These are phyloP conservation scores for Gibbula magus DNA, from an alignment of 2,888 invertebrate genomes.

Conservation along the genomic window DNA sequence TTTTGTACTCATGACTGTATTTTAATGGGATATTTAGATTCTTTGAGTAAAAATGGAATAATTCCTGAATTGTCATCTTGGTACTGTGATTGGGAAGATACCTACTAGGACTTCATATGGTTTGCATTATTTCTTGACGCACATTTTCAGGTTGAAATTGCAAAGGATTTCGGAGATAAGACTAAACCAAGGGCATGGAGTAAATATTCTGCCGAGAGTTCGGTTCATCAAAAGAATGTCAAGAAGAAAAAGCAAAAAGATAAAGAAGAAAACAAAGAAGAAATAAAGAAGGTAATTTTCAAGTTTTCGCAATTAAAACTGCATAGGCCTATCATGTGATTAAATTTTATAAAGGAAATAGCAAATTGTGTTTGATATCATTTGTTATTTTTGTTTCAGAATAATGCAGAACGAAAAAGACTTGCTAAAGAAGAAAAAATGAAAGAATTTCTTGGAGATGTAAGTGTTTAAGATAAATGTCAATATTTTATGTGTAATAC, in stretches of 20 bases:
- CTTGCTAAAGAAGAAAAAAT: slow-evolving; percentile 74
- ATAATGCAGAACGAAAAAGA: slow-evolving; percentile 52
- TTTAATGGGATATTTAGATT: no score
- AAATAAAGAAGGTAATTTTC: not conserved
- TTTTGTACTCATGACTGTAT: no score
- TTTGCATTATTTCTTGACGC: not conserved
- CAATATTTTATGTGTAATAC: no score
- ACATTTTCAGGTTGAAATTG: slow-evolving; percentile 76
- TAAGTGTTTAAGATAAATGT: slow-evolving; percentile 76
- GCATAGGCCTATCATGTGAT: no score
- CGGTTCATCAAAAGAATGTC: slow-evolving; percentile 76
- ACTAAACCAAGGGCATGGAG: slow-evolving; percentile 94
- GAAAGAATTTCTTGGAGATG: slow-evolving; percentile 77
- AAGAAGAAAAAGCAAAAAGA: slow-evolving; percentile 32
- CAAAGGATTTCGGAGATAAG: slow-evolving; percentile 74
- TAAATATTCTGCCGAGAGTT: slow-evolving; percentile 89
- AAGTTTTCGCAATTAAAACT: no score
- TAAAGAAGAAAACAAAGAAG: slow-evolving; percentile 29
- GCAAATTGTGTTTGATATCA: no score
- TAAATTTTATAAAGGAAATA: no score
- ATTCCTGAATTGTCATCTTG: no score
- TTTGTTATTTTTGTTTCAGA: not conserved
- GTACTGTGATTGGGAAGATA: no score
- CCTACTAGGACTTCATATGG: no score
- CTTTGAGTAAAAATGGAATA: no score